Conservation (phyloP, 2,888 invertebrate species). For the Synergus laeviventris region DNA sequence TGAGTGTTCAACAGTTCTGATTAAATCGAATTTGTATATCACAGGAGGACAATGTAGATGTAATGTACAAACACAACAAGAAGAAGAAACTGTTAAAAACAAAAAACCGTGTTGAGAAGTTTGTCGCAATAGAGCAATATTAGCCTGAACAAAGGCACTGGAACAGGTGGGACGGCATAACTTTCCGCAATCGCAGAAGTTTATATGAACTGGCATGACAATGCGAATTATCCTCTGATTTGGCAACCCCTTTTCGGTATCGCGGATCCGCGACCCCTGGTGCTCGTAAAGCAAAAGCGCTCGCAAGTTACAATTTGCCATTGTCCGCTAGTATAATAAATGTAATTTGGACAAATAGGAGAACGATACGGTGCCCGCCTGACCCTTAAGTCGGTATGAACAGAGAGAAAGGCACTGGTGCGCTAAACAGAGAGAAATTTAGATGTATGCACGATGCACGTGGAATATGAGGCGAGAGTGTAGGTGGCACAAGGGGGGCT, state of each 20-base stretch:
- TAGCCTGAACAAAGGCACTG: not conserved
- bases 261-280: constrained; percentile 45
- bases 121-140: not conserved
- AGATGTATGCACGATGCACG: not conserved
- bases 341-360: constrained; percentile 56
- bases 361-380: constrained; percentile 49
- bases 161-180: not conserved
- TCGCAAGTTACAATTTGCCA: constrained; percentile 48
- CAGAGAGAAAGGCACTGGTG: constrained; percentile 26
- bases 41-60: not conserved
- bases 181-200: constrained; percentile 32
- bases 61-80: not conserved
- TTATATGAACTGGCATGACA: constrained; percentile 18
- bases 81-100: not conserved
- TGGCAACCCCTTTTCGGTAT: constrained; percentile 16
- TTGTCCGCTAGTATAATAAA: constrained; percentile 52
- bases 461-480: not conserved
- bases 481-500: constrained; percentile 25
- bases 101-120: not conserved
- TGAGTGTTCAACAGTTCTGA: constrained; percentile 4
- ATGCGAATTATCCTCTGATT: constrained; percentile 38
- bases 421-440: not conserved
- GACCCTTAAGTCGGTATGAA: constrained; percentile 40
- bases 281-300: constrained; percentile 52
- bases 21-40: constrained; percentile 10